These are phyloP conservation scores for Sabatieria punctata DNA, from an alignment of 2,888 invertebrate genomes.

Conservation along the genomic window DNA sequence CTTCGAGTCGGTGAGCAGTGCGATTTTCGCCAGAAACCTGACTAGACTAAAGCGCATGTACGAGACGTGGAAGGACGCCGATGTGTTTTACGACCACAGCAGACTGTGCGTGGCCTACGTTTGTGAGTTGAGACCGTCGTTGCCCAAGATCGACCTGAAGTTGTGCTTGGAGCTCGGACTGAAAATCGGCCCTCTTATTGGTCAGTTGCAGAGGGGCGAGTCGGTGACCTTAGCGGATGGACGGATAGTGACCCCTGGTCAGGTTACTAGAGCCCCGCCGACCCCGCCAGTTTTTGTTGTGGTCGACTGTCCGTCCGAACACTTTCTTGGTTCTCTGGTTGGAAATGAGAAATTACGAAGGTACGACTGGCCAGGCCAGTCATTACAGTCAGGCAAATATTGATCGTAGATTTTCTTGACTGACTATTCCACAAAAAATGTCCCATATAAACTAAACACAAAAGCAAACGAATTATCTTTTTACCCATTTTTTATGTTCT, in stretches of 20 bases:
- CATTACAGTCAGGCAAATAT: too few relatives aligned
- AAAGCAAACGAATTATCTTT: too few relatives aligned
- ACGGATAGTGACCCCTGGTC: constrained; percentile 36
- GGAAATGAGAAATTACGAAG: constrained; percentile 42
- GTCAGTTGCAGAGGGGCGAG: constrained; percentile 61
- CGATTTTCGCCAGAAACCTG: too few relatives aligned
- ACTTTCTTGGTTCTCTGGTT: constrained; percentile 48
- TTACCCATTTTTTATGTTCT: too few relatives aligned
- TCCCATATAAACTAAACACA: too few relatives aligned
- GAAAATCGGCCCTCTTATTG: constrained; percentile 61
- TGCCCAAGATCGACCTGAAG: constrained; percentile 54
- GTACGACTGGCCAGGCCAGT: too few relatives aligned
- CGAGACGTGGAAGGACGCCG: constrained; percentile 14
- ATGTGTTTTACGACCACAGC: not conserved
- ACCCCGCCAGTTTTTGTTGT: constrained; percentile 42
- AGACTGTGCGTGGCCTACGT: constrained; percentile 15
- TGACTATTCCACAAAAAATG: too few relatives aligned
- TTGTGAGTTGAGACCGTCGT: constrained; percentile 42
- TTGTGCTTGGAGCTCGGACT: constrained; percentile 64
- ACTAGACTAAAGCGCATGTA: not conserved
- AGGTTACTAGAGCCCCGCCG: constrained; percentile 13
- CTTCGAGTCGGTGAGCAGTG: not conserved
- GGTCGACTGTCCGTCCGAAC: constrained; percentile 58
- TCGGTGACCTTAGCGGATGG: constrained; percentile 62
- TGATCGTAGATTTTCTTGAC: too few relatives aligned